These are phyloP conservation scores for Drosophila histrio DNA, from an alignment of 2,888 invertebrate species.

Conservation along the genomic window DNA sequence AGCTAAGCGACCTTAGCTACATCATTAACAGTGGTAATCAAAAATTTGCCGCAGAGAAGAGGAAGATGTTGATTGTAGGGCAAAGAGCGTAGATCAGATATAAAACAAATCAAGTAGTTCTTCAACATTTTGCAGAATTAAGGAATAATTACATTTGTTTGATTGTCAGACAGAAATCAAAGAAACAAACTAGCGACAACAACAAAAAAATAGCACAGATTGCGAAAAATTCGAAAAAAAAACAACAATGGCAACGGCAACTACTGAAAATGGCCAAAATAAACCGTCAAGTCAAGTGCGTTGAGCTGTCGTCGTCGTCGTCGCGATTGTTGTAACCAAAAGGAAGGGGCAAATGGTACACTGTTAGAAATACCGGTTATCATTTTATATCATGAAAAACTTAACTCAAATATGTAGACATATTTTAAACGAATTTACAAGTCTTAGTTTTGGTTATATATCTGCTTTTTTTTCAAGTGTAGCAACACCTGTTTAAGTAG, in stretches of 20 bases:
- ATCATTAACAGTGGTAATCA: not conserved
- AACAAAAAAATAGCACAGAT: conserved; percentile 46
- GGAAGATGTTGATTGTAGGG: conserved; percentile 14
- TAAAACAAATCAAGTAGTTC: conserved; percentile 23
- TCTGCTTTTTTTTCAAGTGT: too few species aligned
- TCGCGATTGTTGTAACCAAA: conserved; percentile 31
- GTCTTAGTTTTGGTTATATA: too few species aligned
- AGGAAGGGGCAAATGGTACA: conserved; percentile 3
- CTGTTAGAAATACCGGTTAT: too few species aligned
- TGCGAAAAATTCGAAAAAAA: conserved; percentile 42
- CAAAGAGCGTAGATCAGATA: conserved; percentile 17
- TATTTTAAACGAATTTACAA: too few species aligned
- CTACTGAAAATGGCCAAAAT: conserved; percentile 47
- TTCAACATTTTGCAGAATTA: not conserved
- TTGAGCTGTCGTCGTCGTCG: not conserved
- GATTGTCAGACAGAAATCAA: conserved; percentile 29
- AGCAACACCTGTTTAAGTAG: conserved; percentile 36
- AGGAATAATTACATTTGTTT: conserved; percentile 22
- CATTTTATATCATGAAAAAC: too few species aligned
- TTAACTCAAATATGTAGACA: too few species aligned
- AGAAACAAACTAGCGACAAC: conserved; percentile 3
- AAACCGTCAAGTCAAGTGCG: conserved; percentile 40
- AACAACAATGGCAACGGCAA: too few species aligned
- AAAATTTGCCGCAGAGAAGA: conserved; percentile 35
- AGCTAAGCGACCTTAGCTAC: not conserved